phyloP scores from a whole-genome alignment of 1,140 invertebrate genomes.

The Mactra quadrangularis region DNA sequence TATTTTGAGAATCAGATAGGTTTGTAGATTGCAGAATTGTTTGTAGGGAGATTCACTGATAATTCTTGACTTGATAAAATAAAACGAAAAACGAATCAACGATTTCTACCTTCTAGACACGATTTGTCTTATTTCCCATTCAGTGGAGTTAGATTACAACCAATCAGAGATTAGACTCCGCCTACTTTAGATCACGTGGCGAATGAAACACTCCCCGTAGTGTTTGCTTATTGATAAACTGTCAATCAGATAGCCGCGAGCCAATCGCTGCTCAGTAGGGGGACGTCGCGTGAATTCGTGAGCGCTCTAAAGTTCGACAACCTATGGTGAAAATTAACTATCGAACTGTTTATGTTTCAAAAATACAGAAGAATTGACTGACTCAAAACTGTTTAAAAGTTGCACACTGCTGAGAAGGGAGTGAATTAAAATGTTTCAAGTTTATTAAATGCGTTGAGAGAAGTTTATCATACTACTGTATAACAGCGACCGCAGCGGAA shows the following conservation, averaged over 20 bases:
- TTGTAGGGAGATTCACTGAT: conserved; percentile 11
- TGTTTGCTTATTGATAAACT: conserved; percentile 58
- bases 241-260: conserved; percentile 48
- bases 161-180: conserved; percentile 6
- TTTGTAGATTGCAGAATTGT: not conserved
- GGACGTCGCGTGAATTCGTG: conserved; percentile 34
- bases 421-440: conserved; percentile 63
- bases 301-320: conserved; percentile 57
- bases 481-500: conserved; percentile 33
- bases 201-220: conserved; percentile 44
- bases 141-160: conserved; percentile 33
- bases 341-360: conserved; percentile 56
- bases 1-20: not conserved
- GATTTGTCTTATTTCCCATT: not conserved
- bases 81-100: conserved; percentile 6
- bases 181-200: conserved; percentile 22
- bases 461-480: conserved; percentile 33
- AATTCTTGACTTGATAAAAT: conserved; percentile 22
- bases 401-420: conserved; percentile 48
- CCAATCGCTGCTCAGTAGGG: conserved; percentile 58
- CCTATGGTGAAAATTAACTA: conserved; percentile 59
- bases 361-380: conserved; percentile 53
- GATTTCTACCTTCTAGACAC: not conserved
- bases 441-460: conserved; percentile 58
- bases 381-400: conserved; percentile 54